Base-by-base conservation (phyloP, 2,113 vertebrate genomes). In the Alligator sinensis region DNA sequence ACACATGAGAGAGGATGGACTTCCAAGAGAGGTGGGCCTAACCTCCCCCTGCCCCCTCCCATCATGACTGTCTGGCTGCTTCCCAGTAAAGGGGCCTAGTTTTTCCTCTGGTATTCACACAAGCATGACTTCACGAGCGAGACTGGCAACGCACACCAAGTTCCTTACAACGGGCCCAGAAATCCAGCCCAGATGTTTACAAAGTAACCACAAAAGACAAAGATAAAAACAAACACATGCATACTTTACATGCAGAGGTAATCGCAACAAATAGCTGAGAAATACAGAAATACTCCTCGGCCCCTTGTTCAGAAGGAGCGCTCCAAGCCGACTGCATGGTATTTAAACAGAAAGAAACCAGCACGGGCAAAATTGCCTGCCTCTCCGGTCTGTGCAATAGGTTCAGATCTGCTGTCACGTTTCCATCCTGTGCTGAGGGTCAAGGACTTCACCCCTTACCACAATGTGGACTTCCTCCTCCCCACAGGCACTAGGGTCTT, bases 171-270 rank as follows among this genome's bases (percentile, higher is more conserved):
- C 94, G 91, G 84, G 57, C 89, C 47, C 90, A 5, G 79, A 95
- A 91, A 94, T 72, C 7, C 89, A 95, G 91, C 91, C 93, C 96
- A 94, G 91, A 96, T 96, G 95, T 96, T 97, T 96, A 94, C 95
- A 97, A 95, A 96, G 93, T 87, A 86, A 92, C 93, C 88, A 61
- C 94, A 94, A 93, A 92, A 95, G 93, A 89, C 93, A 89, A 91
- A 92, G 96, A 96, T 89, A 93, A 94, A 95, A 95, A 95, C 91
- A 97, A 97, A 95, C 93, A 90, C 91, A 90, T 92, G 94, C 86
- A 96, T 57, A 27, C 91, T 96, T 94, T 34, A 95, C 93, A 96
- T 62, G 88, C 92, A 95, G 78, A 96, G 68, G 84, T 77, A 93
- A 93, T 77, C 34, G 68, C 75, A 94, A 80, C 82, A 92, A 94